A percentile compares a stretch with the other conserved stretches of the same genome.
Conservation (phyloP, 2,113 vertebrate genomes). For the Nannospalax galili region DNA sequence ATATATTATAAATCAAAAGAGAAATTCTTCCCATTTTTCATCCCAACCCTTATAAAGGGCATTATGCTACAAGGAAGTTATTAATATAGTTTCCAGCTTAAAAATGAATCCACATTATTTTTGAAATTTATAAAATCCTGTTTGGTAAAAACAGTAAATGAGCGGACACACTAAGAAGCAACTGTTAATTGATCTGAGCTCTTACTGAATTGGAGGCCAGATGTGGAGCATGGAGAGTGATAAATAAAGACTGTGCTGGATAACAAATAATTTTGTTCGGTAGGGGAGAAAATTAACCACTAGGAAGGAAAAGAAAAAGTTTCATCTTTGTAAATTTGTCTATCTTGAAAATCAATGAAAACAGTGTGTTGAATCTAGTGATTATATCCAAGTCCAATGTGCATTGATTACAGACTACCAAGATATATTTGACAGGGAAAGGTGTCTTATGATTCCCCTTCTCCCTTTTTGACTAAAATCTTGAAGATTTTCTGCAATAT, state of each 20-base stretch:
- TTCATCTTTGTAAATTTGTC: slow-evolving; percentile 55
- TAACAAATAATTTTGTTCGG: slow-evolving; percentile 67
- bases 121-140: background rate
- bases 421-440: too few species aligned
- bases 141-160: slow-evolving; percentile 1
- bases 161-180: slow-evolving; percentile 28
- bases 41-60: background rate
- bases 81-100: background rate
- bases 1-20: background rate
- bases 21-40: background rate
- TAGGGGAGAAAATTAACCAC: slow-evolving; percentile 61
- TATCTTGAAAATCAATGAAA: slow-evolving; percentile 71
- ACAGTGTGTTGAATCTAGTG: background rate
- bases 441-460: too few species aligned
- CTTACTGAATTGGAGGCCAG: slow-evolving; percentile 35
- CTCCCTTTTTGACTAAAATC: too few species aligned
- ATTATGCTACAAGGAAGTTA: background rate
- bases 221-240: slow-evolving; percentile 37
- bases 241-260: slow-evolving; percentile 57
- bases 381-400: slow-evolving; percentile 20
- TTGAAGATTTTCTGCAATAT: too few species aligned
- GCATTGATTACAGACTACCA: slow-evolving; percentile 54
- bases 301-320: slow-evolving; percentile 51
- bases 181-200: slow-evolving; percentile 10
- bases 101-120: background rate